These are phyloP conservation scores for Doryteuthis pealeii DNA, from an alignment of 1,140 invertebrate genomes.

Conservation along the genomic window DNA sequence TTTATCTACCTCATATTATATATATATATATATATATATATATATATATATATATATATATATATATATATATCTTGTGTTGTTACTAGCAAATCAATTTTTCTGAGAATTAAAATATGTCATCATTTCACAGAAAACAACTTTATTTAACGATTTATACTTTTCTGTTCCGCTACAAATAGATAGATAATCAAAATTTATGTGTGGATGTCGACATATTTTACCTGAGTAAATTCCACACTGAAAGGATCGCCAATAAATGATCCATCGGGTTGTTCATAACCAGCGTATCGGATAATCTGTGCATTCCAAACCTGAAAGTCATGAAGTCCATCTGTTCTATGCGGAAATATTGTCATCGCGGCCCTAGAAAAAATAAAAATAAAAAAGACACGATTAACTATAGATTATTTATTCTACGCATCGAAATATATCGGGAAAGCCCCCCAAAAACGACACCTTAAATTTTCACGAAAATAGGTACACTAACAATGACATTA, in stretches of 20 bases:
- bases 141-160: no score
- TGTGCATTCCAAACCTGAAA: constrained; percentile 89
- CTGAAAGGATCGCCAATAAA: constrained; percentile 62
- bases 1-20: background rate
- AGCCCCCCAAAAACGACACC: no score
- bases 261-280: constrained; percentile 56
- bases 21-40: background rate
- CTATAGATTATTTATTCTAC: background rate
- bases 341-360: constrained; percentile 87
- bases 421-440: no score
- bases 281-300: constrained; percentile 84
- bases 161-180: no score
- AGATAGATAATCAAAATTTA: background rate
- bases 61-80: no score
- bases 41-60: no score
- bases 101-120: no score
- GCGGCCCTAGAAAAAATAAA: constrained; percentile 72
- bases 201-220: background rate
- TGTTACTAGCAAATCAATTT: no score
- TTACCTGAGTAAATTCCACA: constrained; percentile 84
- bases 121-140: no score
- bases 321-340: constrained; percentile 78
- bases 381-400: background rate
- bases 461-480: no score
- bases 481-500: no score